These are phyloP conservation scores for Argentina silus DNA, from an alignment of 2,797 vertebrate species.

Conservation along the genomic window DNA sequence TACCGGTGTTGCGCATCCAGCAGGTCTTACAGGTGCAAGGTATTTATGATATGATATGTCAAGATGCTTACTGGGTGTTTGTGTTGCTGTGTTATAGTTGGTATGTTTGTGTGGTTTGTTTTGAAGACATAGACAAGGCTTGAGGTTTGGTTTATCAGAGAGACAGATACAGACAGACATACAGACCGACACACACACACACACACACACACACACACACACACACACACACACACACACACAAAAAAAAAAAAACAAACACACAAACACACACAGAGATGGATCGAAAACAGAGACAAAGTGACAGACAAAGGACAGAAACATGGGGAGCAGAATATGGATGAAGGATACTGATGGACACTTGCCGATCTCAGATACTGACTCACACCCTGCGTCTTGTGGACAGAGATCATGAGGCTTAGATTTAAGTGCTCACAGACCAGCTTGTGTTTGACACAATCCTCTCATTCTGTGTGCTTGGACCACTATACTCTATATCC, in stretches of 20 bases:
- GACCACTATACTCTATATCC: conserved; percentile 21
- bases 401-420: conserved; percentile 36
- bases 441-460: conserved; percentile 30
- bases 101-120: no score
- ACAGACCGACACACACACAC: neutral
- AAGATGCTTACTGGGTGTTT: no score
- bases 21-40: neutral
- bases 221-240: neutral
- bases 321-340: neutral
- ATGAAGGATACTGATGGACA: neutral
- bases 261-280: neutral
- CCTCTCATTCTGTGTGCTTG: conserved; percentile 37
- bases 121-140: no score
- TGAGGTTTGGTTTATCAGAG: no score
- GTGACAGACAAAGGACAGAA: neutral
- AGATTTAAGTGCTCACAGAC: conserved; percentile 23
- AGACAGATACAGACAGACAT: neutral
- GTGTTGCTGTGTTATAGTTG: no score
- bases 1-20: neutral
- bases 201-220: neutral
- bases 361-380: conserved; percentile 14
- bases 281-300: neutral
- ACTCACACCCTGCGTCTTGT: conserved; percentile 17
- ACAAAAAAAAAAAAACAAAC: no score
- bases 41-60: neutral